Conservation (phyloP, 2,797 vertebrate genomes). For the Mycteria americana region DNA sequence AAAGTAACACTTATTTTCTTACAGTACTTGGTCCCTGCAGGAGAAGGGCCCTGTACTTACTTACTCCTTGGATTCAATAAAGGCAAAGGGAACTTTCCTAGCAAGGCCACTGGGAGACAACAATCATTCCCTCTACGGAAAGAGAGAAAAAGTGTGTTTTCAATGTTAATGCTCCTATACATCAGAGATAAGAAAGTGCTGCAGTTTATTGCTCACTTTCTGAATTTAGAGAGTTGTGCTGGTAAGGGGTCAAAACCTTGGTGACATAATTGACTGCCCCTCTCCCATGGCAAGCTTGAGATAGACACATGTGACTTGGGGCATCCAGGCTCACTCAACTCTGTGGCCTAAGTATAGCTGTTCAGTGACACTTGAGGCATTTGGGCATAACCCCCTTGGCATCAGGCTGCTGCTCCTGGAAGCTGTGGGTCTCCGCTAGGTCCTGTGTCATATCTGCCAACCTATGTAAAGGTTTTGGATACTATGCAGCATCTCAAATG, state of each 20-base stretch:
- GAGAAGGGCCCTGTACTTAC: neutral
- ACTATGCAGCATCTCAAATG: neutral
- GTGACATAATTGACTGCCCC: neutral
- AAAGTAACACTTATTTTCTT: slow-evolving; percentile 1
- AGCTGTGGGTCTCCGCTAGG: neutral
- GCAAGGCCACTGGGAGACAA: neutral
- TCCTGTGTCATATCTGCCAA: neutral
- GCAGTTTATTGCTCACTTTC: neutral
- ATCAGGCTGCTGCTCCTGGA: neutral
- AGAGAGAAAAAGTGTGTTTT: neutral
- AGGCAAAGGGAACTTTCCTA: neutral
- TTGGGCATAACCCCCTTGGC: neutral
- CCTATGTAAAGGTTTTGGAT: neutral
- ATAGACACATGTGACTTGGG: fast-evolving
- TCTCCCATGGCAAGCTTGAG: neutral
- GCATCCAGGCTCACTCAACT: neutral
- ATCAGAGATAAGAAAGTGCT: neutral
- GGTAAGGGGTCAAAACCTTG: neutral
- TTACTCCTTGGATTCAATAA: neutral
- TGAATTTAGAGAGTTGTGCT: neutral
- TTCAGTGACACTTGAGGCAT: neutral
- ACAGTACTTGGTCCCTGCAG: neutral
- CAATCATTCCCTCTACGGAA: neutral
- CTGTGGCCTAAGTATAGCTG: neutral
- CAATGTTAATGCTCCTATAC: neutral